A percentile compares a stretch with the other conserved stretches of the same genome.
These are phyloP conservation scores for Aleiodes sp. DNA, from an alignment of 1,140 invertebrate genomes.

Conservation along the genomic window DNA sequence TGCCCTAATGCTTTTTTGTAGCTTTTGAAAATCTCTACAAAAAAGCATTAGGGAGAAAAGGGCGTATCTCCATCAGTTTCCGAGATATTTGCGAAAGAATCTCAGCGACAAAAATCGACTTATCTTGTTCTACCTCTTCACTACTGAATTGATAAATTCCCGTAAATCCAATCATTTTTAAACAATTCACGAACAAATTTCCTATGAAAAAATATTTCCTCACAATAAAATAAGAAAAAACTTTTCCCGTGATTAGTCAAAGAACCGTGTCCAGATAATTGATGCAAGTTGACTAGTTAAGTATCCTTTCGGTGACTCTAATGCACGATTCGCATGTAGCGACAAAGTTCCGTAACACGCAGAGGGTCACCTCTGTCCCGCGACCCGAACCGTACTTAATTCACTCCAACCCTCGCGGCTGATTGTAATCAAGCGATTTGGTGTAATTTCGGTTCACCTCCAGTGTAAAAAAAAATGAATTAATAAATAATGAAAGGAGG, in stretches of 20 bases:
- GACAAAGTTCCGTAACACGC: constrained; percentile 1
- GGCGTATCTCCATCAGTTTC: too few relatives aligned
- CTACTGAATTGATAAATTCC: too few relatives aligned
- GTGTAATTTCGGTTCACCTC: constrained; percentile 36
- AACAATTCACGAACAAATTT: too few relatives aligned
- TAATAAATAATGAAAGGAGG: constrained; percentile 15
- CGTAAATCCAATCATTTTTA: too few relatives aligned
- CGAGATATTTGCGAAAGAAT: too few relatives aligned
- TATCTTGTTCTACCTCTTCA: too few relatives aligned
- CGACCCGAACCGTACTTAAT: constrained; percentile 34
- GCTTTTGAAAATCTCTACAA: too few relatives aligned
- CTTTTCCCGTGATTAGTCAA: background rate
- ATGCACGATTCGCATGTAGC: constrained; percentile 40
- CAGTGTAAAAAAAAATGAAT: background rate
- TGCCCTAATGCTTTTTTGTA: too few relatives aligned
- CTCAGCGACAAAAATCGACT: too few relatives aligned
- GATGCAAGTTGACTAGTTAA: background rate
- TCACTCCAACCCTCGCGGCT: constrained; percentile 20
- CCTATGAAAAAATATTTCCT: background rate
- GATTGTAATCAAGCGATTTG: constrained; percentile 43
- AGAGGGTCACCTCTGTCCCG: constrained; percentile 7
- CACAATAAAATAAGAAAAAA: background rate
- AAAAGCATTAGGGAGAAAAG: too few relatives aligned
- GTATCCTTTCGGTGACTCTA: constrained; percentile 29
- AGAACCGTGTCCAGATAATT: background rate